Conservation (phyloP, 2,113 vertebrate species). For the Nanorana parkeri region DNA sequence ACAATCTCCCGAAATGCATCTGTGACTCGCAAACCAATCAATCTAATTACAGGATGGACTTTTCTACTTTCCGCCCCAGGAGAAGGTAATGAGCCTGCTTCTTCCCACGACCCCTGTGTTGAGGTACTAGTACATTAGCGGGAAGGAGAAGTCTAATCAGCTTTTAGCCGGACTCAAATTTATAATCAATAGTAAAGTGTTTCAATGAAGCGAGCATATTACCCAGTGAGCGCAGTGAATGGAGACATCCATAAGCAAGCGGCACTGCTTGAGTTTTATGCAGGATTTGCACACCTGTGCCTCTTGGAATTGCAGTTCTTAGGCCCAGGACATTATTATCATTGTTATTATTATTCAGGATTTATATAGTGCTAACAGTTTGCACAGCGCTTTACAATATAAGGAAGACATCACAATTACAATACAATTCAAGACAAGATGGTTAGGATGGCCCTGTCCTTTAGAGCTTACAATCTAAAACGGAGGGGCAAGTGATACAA, state of each 20-base stretch:
- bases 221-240: background rate
- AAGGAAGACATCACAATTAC: too few species aligned
- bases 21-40: background rate
- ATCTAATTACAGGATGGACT: background rate
- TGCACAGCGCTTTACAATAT: too few species aligned
- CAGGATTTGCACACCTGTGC: constrained; percentile 11
- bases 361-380: too few species aligned
- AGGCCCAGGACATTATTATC: background rate
- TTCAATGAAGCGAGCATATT: background rate
- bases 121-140: background rate
- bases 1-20: background rate
- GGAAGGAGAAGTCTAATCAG: background rate
- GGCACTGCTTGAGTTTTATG: constrained; percentile 6
- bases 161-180: background rate
- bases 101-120: background rate
- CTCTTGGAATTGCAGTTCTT: background rate
- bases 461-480: too few species aligned
- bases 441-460: too few species aligned
- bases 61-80: background rate
- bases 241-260: constrained; percentile 3
- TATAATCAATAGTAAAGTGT: constrained; percentile 13
- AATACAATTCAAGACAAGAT: too few species aligned
- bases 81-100: background rate
- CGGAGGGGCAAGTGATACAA: too few species aligned
- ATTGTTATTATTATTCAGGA: too few species aligned